phyloP scores from a whole-genome alignment of 2,888 invertebrate species.

The Hypomecis atomaria region DNA sequence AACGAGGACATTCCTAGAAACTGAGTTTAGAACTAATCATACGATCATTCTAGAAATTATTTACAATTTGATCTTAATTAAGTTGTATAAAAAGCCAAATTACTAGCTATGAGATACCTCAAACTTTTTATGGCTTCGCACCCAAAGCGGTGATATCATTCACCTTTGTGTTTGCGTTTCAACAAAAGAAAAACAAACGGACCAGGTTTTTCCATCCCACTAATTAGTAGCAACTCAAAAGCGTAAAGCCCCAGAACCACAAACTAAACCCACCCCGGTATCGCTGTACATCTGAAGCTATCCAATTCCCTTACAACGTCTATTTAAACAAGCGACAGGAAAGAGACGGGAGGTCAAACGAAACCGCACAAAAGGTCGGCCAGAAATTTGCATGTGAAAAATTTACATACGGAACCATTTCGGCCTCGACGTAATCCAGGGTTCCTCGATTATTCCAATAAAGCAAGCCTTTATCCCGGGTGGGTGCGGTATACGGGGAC shows the following conservation, averaged over 20 bases:
- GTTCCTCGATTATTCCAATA: constrained; percentile 42
- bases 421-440: constrained; percentile 38
- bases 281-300: constrained; percentile 17
- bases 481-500: background rate
- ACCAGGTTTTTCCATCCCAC: background rate
- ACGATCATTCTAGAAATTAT: too few species aligned
- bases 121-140: background rate
- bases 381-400: constrained; percentile 42
- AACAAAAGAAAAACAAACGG: background rate
- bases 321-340: constrained; percentile 36
- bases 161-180: background rate
- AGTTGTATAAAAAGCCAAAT: too few species aligned
- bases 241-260: constrained; percentile 10
- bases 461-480: constrained; percentile 38
- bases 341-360: constrained; percentile 38
- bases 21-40: too few species aligned
- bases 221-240: background rate
- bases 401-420: constrained; percentile 43
- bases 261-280: background rate
- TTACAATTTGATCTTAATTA: too few species aligned
- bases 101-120: too few species aligned
- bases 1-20: too few species aligned
- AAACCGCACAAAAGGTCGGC: constrained; percentile 41
- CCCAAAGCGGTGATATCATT: background rate
- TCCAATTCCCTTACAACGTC: constrained; percentile 23